Evolutionary conservation across 1,140 invertebrate species (phyloP).

Genomic region (Neodiprion pinetum): DNA sequence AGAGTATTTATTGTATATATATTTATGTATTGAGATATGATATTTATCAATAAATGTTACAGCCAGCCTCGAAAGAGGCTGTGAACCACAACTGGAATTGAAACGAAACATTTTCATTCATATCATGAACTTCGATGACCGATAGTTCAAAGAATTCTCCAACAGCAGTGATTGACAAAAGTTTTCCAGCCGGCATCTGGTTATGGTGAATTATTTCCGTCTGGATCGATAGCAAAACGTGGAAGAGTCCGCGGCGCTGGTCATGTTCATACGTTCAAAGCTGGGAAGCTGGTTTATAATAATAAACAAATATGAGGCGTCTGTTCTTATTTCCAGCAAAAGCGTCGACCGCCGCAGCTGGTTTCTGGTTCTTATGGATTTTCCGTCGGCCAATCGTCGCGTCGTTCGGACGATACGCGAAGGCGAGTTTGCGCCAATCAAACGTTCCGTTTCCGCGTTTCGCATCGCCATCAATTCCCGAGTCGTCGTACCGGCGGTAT

Average conservation of each 20-base stretch:
- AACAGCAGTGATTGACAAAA: too few species aligned
- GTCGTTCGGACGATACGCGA: neutral
- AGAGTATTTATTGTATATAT: neutral
- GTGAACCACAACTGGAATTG: too few species aligned
- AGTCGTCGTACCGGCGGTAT: slow-evolving; percentile 24
- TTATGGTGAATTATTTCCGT: too few species aligned
- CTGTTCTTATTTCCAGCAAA: neutral
- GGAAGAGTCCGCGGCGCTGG: too few species aligned
- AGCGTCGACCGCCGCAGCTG: neutral
- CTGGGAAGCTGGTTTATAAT: too few species aligned
- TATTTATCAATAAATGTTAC: slow-evolving; percentile 7
- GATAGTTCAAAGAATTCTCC: too few species aligned
- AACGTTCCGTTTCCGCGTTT: slow-evolving; percentile 34
- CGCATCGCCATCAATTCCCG: slow-evolving; percentile 10
- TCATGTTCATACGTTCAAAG: too few species aligned
- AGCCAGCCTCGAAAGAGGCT: neutral
- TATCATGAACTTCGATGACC: too few species aligned
- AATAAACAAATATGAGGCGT: too few species aligned
- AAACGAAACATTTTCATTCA: too few species aligned
- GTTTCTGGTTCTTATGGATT: slow-evolving; percentile 44
- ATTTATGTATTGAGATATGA: neutral
- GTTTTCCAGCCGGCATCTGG: too few species aligned
- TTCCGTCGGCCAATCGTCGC: slow-evolving; percentile 36
- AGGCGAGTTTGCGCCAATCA: slow-evolving; percentile 43
- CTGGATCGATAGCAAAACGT: too few species aligned